Base-by-base conservation (phyloP, 2,113 vertebrate species). In the Dolichallabes microphthalmus region DNA sequence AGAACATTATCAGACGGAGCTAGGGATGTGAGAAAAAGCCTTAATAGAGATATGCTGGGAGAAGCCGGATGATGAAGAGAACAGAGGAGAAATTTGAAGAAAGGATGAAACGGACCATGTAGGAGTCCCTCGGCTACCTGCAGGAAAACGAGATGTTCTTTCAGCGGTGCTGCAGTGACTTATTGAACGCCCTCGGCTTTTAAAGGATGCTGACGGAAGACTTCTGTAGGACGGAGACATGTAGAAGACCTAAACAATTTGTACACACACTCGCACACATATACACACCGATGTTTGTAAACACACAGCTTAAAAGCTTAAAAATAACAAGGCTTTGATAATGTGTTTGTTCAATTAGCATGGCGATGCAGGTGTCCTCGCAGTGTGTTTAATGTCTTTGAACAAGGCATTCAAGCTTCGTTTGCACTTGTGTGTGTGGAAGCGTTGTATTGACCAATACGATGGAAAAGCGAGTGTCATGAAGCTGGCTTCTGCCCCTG, bases 21-120 rank as follows among this genome's bases (percentile, higher is more conserved):
- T 66, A 25, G 35, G 75, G 74, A 19, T 63, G 39, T 45, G 74
- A 55, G 74, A 30, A 68, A 30, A 55, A n/a, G 14, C 22, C 22
- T 82, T n/a, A 25, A 63, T 68, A 35, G 14, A 32, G 55, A 73
- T 74, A 45, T 71, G 39, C 82, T 50, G 30, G 20, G 50, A 60
- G 68, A 83, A 27, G 35, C 5, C n/a, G 52, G 35, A 63, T 53
- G 39, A 35, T 76, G 71, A 77, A 57, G 73, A 66, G 73, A 66
- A 77, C 45, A 45, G 45, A 45, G 45, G 69, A 73, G 39, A 25
- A 73, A 71, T 73, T 30, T 30, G 25, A 82, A 82, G 50, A 57
- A 79, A 58, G 17, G 32, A 68, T 27, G 9, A 69, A 32, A 32
- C 63, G 3, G 39, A 10, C 50, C 30, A 30, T 17, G 27, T 25